Evolutionary conservation across 2,888 invertebrate species (phyloP), one percentile per base, ranked within the genome.

Genomic region (Macroteleia sp.): DNA sequence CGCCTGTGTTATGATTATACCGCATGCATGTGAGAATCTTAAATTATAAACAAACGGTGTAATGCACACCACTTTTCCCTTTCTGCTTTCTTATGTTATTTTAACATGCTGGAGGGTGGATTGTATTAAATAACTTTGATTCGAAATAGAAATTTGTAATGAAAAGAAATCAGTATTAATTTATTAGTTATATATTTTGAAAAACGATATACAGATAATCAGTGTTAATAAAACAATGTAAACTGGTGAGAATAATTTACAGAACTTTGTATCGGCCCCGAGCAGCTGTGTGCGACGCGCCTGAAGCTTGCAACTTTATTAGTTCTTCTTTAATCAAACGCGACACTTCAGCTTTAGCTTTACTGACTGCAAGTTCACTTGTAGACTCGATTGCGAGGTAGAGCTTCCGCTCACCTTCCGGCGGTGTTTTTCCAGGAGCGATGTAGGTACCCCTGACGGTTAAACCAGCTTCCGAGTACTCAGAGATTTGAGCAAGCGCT

Each of bases 371-470:
- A 79, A 99, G 93, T 90, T 99, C 99, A 86, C 97, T 98, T 1
- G 98, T 98, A 85, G 99, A 98, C 91, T 99, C 99, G 84, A 99
- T 98, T n/a, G 99, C 98, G 81, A 99, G 93, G 92, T 99, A 99
- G 0, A 99, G 93, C 89, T 99, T 99, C 16, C 99, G 93, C 87
- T 99, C 99, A 20, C 97, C 97, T 82, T 98, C 98, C 0, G 97
- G 97, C 0, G 97, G 96, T 10, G 94, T 93, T 91, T 98, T 97
- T 71, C 98, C 98, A 1, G 96, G 95, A 0, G 96, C 96, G 8
- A 98, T 98, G 88, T 97, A 97, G 0, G 98, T 98, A n/a, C 99
- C 99, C 41, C 99, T 94, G 0, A 99, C 99, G 0, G 99, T 99
- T 78, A 99, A 96, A 32, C 99, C 99, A 0, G 99, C 99, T 91